Conservation (phyloP, 1,140 invertebrate species). For the Brachionus rotundiformis region DNA sequence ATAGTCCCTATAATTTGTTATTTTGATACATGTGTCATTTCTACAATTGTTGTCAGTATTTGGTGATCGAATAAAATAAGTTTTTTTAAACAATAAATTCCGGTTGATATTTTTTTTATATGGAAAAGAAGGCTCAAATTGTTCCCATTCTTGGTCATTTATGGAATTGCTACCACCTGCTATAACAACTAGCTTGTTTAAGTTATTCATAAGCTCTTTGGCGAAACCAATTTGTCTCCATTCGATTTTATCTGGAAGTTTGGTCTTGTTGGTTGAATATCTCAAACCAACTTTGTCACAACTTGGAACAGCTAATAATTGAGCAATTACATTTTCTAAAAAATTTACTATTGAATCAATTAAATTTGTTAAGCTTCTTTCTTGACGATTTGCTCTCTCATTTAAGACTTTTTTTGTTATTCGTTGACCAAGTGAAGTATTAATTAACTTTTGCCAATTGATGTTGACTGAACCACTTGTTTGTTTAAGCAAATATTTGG, state of each 20-base stretch:
- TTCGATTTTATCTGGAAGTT: not conserved
- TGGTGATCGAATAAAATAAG: not conserved
- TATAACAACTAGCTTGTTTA: not conserved
- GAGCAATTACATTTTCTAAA: not conserved
- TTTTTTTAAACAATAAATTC: not conserved
- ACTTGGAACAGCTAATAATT: not conserved
- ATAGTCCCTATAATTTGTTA: not conserved
- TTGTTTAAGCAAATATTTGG: not conserved
- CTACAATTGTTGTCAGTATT: not conserved
- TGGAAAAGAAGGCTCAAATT: not conserved
- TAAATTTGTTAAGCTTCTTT: not conserved
- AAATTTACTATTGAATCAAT: not conserved
- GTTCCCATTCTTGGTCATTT: not conserved
- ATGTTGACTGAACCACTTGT: not conserved
- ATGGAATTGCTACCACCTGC: not conserved
- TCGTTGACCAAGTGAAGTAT: not conserved
- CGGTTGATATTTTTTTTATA: not conserved
- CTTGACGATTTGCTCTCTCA: not conserved
- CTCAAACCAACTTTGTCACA: not conserved
- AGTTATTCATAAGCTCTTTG: not conserved
- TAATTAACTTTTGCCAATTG: not conserved
- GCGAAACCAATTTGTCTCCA: not conserved
- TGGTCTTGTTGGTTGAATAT: conserved; percentile 2
- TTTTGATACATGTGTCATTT: not conserved
- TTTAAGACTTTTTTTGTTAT: not conserved